Percentiles rank a stretch among this genome's conserved stretches.
phyloP scores from a whole-genome alignment of 2,113 vertebrate genomes.

The Xenus cinereus region DNA sequence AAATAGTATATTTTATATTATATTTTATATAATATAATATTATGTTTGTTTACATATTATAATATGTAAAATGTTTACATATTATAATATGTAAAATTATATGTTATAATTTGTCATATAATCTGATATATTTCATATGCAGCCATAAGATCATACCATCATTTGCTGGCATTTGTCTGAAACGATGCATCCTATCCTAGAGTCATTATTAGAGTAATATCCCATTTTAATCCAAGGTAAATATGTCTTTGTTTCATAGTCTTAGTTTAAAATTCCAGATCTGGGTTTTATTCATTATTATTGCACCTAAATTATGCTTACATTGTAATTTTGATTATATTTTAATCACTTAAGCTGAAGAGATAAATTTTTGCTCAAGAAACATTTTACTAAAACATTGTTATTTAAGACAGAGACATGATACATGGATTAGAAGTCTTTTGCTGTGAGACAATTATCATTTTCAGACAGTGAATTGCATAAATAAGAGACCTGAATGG shows the following conservation, averaged over 20 bases:
- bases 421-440: background rate
- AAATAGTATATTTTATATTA: no score
- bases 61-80: no score
- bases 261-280: background rate
- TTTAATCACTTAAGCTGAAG: background rate
- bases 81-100: no score
- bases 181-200: background rate
- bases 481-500: background rate
- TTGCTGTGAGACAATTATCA: background rate
- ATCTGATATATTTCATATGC: background rate
- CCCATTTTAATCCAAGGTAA: background rate
- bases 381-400: background rate
- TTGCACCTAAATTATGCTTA: background rate
- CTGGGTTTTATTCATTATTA: background rate
- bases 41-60: no score
- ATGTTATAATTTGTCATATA: background rate
- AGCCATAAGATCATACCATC: background rate
- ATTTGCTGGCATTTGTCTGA: background rate
- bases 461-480: background rate
- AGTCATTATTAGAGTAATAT: background rate
- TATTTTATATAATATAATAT: no score
- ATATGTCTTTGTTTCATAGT: background rate
- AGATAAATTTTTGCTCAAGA: background rate
- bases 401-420: background rate
- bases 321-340: background rate